A percentile compares a stretch with the other conserved stretches of the same genome.
Evolutionary conservation across 2,888 invertebrate species (phyloP).

Genomic region (Pomacea canaliculata): DNA sequence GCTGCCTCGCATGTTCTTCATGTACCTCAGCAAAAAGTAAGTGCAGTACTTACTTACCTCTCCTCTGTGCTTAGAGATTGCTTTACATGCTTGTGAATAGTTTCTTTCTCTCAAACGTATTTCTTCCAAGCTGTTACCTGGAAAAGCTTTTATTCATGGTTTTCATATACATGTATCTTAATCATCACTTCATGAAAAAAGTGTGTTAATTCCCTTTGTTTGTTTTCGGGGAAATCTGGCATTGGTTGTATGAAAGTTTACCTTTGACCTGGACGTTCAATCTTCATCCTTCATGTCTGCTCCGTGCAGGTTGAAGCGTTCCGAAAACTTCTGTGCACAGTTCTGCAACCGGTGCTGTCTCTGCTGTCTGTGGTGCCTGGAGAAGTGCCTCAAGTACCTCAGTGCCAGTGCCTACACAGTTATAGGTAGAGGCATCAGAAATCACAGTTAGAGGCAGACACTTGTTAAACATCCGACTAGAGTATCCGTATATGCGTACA

Average conservation of each 20-base stretch:
- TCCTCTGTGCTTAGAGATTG: not conserved
- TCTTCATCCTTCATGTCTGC: too few species aligned
- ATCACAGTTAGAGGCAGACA: too few species aligned
- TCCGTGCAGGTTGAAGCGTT: constrained; percentile 60
- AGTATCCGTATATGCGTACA: too few species aligned
- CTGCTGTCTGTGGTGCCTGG: constrained; percentile 91
- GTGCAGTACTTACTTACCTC: constrained; percentile 52
- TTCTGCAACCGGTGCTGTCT: constrained; percentile 76
- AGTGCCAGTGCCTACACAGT: constrained; percentile 96
- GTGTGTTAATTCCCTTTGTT: too few species aligned
- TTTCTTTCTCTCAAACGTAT: not conserved
- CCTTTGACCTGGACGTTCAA: too few species aligned
- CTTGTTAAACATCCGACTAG: too few species aligned
- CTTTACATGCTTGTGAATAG: not conserved
- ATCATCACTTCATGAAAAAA: too few species aligned
- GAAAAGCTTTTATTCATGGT: too few species aligned
- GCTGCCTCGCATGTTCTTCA: constrained; percentile 69
- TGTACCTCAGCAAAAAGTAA: constrained; percentile 69
- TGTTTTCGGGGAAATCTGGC: too few species aligned
- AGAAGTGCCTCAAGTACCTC: constrained; percentile 90
- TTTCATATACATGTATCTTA: too few species aligned
- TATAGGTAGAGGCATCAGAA: constrained; percentile 74
- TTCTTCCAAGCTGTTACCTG: too few species aligned
- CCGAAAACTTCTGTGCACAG: constrained; percentile 62
- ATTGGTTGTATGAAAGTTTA: too few species aligned